These are phyloP conservation scores for Mamestra configurata DNA, from an alignment of 1,140 invertebrate genomes.

Conservation along the genomic window DNA sequence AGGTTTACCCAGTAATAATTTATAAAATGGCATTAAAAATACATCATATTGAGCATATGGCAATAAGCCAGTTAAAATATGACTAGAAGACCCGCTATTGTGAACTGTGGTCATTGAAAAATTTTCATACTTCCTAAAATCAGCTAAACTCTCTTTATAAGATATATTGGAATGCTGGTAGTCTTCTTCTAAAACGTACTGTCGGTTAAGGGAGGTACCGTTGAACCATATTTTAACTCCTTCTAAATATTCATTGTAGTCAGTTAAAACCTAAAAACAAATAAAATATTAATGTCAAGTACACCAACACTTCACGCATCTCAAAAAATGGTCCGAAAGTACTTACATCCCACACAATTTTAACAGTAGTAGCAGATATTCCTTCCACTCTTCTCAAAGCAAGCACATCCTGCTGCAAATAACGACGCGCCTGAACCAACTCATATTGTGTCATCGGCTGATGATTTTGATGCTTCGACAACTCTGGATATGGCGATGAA, in stretches of 20 bases:
- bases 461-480: constrained; percentile 88
- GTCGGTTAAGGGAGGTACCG: constrained; percentile 89
- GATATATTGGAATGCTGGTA: constrained; percentile 67
- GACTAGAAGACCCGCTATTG: constrained; percentile 90
- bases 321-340: constrained; percentile 46
- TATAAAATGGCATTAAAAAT: constrained; percentile 94
- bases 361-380: constrained; percentile 94
- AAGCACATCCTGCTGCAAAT: constrained; percentile 94
- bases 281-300: not conserved
- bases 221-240: constrained; percentile 98
- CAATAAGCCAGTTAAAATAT: constrained; percentile 90
- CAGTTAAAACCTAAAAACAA: constrained; percentile 80
- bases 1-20: constrained; percentile 92
- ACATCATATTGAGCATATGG: constrained; percentile 93
- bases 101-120: constrained; percentile 90
- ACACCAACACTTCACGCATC: constrained; percentile 9
- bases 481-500: constrained; percentile 78
- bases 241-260: constrained; percentile 91
- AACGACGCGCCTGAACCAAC: constrained; percentile 92
- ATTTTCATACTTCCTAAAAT: constrained; percentile 80
- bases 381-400: constrained; percentile 93
- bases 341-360: constrained; percentile 95
- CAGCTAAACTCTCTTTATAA: constrained; percentile 71
- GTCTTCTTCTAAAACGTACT: constrained; percentile 72
- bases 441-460: constrained; percentile 93